Evolutionary conservation across 2,888 invertebrate species (phyloP), one percentile per base, ranked within the genome.

Genomic region (Paralinhomoeus sp.): DNA sequence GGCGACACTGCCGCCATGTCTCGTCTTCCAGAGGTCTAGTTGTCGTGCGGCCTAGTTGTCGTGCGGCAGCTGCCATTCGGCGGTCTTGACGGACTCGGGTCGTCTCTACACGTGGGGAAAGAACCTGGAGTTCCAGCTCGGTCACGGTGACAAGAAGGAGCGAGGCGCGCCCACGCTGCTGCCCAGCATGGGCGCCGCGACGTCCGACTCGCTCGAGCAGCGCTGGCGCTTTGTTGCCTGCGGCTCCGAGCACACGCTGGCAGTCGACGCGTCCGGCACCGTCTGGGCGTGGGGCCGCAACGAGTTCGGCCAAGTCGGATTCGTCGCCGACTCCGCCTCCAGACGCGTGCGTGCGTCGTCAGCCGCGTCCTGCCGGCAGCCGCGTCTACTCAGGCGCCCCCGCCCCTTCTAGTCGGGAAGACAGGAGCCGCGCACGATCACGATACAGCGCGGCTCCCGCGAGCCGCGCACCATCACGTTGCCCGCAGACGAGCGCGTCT

Each of bases 51-150:
- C 27, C 7, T 12, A 27, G 5, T 27, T 27, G 27, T 5, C 27
- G 7, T 27, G 27, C 27, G 27, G 27, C 27, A 12, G 7, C 12
- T 27, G 5, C 12, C 27, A 27, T 12, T 9, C 27, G 27, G 27
- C 27, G 7, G 7, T 27, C 12, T 12, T 27, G 27, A 27, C 27
- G 7, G 5, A 12, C 12, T 27, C 27, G 5, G 27, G 27, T 5
- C 5, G 27, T 9, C 27, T 39, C 17, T 39, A 24, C 24, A 39
- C 40, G 18, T 31, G 40, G 40, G 37, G 35, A 24, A 73, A 80
- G 49, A 84, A 82, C 64, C 72, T 81, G 48, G 84, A 87, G 59
- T 83, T 84, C 33, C 87, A 87, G 62, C 67, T 87, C 43, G 83
- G 82, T 21, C 75, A 74, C 45, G 77, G 78, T 2, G 73, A 73